Evolutionary conservation across 64 coral and sea anemone genomes (phyloP).

Genomic region (Catalaphyllia jardinei): DNA sequence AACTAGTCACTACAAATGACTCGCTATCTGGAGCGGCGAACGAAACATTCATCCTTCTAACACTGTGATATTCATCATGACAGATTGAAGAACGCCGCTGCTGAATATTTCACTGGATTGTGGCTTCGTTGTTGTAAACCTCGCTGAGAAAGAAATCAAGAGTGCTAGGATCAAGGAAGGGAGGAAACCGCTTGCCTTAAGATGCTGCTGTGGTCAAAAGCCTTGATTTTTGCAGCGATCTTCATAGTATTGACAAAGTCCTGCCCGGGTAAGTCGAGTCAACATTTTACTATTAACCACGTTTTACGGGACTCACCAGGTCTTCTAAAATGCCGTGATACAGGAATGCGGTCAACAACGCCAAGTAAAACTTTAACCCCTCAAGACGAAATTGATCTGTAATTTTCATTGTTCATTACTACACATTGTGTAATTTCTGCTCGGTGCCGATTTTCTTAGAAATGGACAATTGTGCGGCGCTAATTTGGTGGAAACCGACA

Average conservation of each 20-base stretch:
- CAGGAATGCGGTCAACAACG: conserved; percentile 3
- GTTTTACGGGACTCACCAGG: background rate
- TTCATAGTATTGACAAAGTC: background rate
- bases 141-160: background rate
- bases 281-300: background rate
- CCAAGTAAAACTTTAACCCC: background rate
- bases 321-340: conserved; percentile 29
- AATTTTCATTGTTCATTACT: background rate
- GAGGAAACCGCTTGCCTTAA: background rate
- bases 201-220: background rate
- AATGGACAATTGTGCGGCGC: background rate
- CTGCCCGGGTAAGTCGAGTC: conserved; percentile 1
- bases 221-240: background rate
- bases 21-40: background rate
- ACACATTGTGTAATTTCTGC: background rate
- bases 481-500: background rate
- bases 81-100: conserved; percentile 13
- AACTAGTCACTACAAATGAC: conserved; percentile 1
- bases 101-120: background rate
- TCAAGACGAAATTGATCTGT: background rate
- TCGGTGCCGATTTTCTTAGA: background rate
- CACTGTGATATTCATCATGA: background rate
- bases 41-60: background rate
- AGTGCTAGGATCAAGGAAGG: background rate
- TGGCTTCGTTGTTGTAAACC: background rate